Conservation (phyloP, 1,140 invertebrate genomes). For the Drosophila parabipectinata region DNA sequence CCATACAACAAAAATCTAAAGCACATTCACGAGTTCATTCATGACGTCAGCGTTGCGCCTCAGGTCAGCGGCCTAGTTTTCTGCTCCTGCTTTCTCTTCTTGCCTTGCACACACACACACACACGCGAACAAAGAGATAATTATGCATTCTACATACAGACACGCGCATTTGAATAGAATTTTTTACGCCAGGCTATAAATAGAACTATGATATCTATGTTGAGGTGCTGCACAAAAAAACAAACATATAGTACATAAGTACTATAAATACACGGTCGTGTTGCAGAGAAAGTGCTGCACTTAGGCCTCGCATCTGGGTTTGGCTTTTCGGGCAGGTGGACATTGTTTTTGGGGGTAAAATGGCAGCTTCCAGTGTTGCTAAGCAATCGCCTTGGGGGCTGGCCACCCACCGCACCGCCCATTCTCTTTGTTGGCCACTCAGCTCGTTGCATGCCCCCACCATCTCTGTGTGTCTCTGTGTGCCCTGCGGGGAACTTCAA, state of each 20-base stretch:
- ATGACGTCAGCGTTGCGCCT: slow-evolving; percentile 79
- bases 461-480: slow-evolving; percentile 1
- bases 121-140: slow-evolving; percentile 25
- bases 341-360: neutral
- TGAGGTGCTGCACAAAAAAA: slow-evolving; percentile 38
- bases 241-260: slow-evolving; percentile 6
- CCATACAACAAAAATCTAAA: slow-evolving; percentile 26
- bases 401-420: slow-evolving; percentile 5
- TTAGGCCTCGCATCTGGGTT: slow-evolving; percentile 8
- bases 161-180: slow-evolving; percentile 42
- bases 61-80: slow-evolving; percentile 83
- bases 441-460: slow-evolving; percentile 37
- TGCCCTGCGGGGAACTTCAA: slow-evolving; percentile 64
- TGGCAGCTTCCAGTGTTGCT: neutral
- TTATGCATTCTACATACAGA: slow-evolving; percentile 51
- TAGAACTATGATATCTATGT: slow-evolving; percentile 70
- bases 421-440: slow-evolving; percentile 22
- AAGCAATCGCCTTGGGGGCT: slow-evolving; percentile 1
- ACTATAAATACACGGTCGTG: neutral
- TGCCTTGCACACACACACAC: slow-evolving; percentile 22
- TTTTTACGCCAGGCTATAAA: slow-evolving; percentile 71
- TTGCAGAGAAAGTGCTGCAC: slow-evolving; percentile 15
- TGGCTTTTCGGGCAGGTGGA: slow-evolving; percentile 8
- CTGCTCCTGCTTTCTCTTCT: slow-evolving; percentile 9
- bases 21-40: slow-evolving; percentile 78